phyloP scores from a whole-genome alignment of 2,888 invertebrate genomes.

The Drosophila macrothrix region DNA sequence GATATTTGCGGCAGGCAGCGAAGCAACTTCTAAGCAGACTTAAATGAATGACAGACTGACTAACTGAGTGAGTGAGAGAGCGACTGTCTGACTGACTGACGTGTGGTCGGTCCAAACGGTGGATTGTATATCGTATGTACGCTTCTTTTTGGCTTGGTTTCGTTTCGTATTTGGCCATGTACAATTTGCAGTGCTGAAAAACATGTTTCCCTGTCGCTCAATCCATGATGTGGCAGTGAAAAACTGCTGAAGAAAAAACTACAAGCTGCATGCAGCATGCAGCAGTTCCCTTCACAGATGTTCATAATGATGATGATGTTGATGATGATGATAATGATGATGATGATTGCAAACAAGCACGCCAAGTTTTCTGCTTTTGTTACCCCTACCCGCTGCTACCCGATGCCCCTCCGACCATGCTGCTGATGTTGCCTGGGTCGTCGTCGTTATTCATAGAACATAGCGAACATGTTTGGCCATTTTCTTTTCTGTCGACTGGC shows the following conservation, averaged over 20 bases:
- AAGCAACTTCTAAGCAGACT: conserved; percentile 45
- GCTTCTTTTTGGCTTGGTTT: conserved; percentile 50
- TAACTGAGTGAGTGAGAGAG: conserved; percentile 24
- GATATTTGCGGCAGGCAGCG: conserved; percentile 57
- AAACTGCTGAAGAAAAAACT: conserved; percentile 36
- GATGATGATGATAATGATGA: conserved; percentile 25
- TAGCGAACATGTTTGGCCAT: conserved; percentile 67
- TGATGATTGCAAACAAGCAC: conserved; percentile 70
- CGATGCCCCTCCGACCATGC: neutral
- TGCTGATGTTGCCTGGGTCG: conserved; percentile 22
- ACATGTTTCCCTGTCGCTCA: conserved; percentile 64
- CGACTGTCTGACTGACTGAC: conserved; percentile 38
- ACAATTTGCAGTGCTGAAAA: conserved; percentile 65
- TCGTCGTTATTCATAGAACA: conserved; percentile 59
- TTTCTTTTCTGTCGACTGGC: conserved; percentile 55
- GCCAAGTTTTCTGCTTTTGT: conserved; percentile 66
- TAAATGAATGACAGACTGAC: conserved; percentile 43
- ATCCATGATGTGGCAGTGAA: conserved; percentile 67
- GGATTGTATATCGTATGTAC: conserved; percentile 47
- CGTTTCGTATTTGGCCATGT: conserved; percentile 59
- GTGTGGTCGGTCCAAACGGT: conserved; percentile 48
- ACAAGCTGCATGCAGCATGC: conserved; percentile 29
- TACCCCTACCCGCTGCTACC: conserved; percentile 3
- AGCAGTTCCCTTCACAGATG: conserved; percentile 33
- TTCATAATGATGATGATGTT: conserved; percentile 16